Conservation (phyloP, 2,797 vertebrate genomes). For the Artibeus jamaicensis region DNA sequence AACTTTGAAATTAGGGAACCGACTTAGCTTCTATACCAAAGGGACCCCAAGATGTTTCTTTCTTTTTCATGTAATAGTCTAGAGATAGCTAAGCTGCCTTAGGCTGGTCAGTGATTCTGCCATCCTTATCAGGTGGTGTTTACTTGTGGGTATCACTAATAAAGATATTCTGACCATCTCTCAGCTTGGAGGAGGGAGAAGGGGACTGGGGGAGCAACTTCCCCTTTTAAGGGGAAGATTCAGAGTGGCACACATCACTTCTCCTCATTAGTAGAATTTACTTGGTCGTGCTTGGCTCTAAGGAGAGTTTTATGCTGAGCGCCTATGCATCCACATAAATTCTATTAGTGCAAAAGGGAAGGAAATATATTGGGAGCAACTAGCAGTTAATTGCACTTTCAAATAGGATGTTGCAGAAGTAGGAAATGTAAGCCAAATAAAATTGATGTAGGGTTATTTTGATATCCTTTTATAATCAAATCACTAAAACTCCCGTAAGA, state of each 20-base stretch:
- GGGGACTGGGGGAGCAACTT: too few relatives aligned
- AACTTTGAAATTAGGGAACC: neutral
- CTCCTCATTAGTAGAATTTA: neutral
- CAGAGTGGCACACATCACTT: neutral
- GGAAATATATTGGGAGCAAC: neutral
- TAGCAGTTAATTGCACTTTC: neutral
- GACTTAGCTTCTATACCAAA: neutral
- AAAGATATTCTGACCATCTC: neutral
- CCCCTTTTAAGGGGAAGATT: neutral
- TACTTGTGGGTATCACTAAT: neutral
- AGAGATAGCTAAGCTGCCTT: neutral
- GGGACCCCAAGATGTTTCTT: neutral
- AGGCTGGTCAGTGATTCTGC: neutral
- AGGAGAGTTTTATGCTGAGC: neutral
- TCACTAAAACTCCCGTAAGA: conserved; percentile 25
- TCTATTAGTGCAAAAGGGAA: neutral
- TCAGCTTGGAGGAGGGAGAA: neutral
- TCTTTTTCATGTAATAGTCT: neutral
- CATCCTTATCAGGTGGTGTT: neutral
- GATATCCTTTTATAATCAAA: neutral
- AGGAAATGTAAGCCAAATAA: conserved; percentile 2
- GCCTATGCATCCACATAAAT: neutral
- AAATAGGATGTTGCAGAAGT: neutral
- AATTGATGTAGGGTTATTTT: neutral
- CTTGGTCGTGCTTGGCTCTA: neutral